Evolutionary conservation across 2,797 vertebrate genomes (phyloP).

Genomic region (Chelidonichthys spinosus): DNA sequence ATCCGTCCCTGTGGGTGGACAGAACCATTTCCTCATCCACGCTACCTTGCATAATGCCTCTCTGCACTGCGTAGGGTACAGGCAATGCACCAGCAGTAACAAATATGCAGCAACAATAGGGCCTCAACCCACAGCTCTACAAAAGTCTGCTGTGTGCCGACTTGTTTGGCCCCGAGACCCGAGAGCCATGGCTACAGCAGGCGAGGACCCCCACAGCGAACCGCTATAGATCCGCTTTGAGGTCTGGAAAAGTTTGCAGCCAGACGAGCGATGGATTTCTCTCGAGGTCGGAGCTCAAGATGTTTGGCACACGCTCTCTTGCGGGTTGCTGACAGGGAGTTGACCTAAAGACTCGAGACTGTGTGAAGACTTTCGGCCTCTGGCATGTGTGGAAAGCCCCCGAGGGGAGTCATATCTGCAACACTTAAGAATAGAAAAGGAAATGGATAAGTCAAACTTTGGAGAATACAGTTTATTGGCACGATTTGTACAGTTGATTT

Average conservation of each 20-base stretch:
- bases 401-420: constrained; percentile 16
- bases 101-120: constrained; percentile 28
- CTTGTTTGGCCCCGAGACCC: constrained; percentile 41
- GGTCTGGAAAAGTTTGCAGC: constrained; percentile 36
- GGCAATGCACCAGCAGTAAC: constrained; percentile 35
- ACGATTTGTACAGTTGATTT: background rate
- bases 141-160: constrained; percentile 12
- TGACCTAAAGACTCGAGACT: constrained; percentile 33
- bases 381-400: constrained; percentile 16
- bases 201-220: constrained; percentile 27
- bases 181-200: constrained; percentile 11
- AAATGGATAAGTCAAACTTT: constrained; percentile 32
- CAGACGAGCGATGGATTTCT: constrained; percentile 42
- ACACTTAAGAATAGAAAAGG: background rate
- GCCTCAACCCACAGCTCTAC: constrained; percentile 16
- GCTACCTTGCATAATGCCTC: constrained; percentile 68
- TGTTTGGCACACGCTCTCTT: constrained; percentile 44
- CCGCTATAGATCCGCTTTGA: constrained; percentile 24
- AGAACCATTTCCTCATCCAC: constrained; percentile 58
- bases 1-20: constrained; percentile 72
- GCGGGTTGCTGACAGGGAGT: constrained; percentile 47
- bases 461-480: background rate
- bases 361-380: constrained; percentile 31
- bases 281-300: constrained; percentile 55
- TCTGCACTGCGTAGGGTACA: constrained; percentile 57